Conservation (phyloP, 2,888 invertebrate genomes). For the Osedax fenrisi region DNA sequence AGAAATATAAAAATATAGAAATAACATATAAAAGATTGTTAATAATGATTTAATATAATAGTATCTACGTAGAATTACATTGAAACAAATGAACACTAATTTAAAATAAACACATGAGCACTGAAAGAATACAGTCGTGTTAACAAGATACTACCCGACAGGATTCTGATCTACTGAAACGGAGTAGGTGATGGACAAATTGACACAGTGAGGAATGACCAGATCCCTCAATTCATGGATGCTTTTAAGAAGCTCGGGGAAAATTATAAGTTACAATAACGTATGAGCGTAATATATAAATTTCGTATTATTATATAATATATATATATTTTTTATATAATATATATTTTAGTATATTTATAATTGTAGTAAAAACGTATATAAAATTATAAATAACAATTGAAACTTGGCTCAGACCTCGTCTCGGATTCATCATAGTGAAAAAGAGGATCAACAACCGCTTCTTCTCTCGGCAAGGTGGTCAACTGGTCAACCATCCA, state of each 20-base stretch:
- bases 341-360: no score
- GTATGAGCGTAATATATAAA: no score
- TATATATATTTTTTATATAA: no score
- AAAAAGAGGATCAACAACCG: conserved; percentile 80
- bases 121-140: conserved; percentile 46
- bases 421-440: conserved; percentile 68
- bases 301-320: no score
- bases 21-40: no score
- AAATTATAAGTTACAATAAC: conserved; percentile 40
- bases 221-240: conserved; percentile 45
- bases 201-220: conserved; percentile 42
- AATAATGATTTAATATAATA: no score
- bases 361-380: no score
- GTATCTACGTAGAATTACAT: no score
- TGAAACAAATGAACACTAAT: no score
- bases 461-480: conserved; percentile 55
- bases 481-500: conserved; percentile 57
- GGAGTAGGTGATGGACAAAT: conserved; percentile 58
- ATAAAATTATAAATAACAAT: no score
- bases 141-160: conserved; percentile 62
- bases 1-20: no score
- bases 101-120: conserved; percentile 38
- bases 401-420: no score
- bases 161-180: conserved; percentile 76
- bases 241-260: conserved; percentile 39